phyloP scores from a whole-genome alignment of 2,113 vertebrate genomes.

The Prionailurus viverrinus region DNA sequence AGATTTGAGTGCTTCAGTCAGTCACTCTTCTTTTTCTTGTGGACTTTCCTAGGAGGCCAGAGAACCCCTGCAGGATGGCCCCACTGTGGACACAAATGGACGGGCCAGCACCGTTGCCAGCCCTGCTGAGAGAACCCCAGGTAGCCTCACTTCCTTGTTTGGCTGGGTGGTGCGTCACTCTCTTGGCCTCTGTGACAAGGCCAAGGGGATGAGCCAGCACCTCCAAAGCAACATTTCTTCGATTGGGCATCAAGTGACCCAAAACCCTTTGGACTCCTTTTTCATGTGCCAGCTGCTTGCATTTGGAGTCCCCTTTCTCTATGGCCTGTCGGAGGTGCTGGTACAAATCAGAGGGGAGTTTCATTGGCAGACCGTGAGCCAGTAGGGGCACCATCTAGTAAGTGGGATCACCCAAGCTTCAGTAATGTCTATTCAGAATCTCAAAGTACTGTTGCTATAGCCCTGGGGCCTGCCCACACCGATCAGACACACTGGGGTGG shows the following conservation, averaged over 20 bases:
- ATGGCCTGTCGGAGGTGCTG: constrained; percentile 90
- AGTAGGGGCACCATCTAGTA: constrained; percentile 47
- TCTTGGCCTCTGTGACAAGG: constrained; percentile 87
- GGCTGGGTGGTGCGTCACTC: constrained; percentile 88
- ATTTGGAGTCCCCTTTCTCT: constrained; percentile 92
- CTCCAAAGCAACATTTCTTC: constrained; percentile 91
- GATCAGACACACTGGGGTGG: constrained; percentile 4
- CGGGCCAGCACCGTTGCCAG: constrained; percentile 80
- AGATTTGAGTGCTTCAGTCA: background rate
- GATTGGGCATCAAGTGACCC: constrained; percentile 93
- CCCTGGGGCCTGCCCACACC: constrained; percentile 68
- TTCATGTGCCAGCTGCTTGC: constrained; percentile 96
- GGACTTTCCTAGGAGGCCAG: constrained; percentile 89
- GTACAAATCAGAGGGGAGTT: constrained; percentile 91
- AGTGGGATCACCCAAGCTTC: background rate
- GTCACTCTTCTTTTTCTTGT: background rate
- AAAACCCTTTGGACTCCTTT: constrained; percentile 94
- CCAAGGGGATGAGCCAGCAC: constrained; percentile 87
- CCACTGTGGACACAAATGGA: constrained; percentile 88
- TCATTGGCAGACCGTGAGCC: constrained; percentile 84
- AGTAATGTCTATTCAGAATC: background rate
- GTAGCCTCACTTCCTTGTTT: constrained; percentile 95
- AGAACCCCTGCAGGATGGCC: constrained; percentile 84
- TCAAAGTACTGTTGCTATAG: constrained; percentile 43
- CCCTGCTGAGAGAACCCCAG: constrained; percentile 93